Conservation (phyloP, 2,888 invertebrate species). For the Cosmorhoe ocellata region DNA sequence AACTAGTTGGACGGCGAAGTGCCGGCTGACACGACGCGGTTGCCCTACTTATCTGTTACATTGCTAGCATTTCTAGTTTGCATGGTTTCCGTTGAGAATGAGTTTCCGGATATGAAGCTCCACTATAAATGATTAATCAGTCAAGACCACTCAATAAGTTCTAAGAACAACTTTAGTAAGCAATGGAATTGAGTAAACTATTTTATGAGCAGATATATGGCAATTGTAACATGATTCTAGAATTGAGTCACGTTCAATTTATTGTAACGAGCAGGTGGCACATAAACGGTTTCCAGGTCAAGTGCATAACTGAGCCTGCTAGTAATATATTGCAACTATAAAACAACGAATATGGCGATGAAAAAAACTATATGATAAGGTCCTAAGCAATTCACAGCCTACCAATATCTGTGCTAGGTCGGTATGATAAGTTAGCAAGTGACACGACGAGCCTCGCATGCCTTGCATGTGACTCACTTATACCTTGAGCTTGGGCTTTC, state of each 20-base stretch:
- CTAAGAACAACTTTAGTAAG: no score
- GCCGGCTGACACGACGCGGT: constrained; percentile 15
- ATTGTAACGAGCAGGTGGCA: constrained; percentile 47
- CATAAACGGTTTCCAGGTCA: constrained; percentile 24
- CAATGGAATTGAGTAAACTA: no score
- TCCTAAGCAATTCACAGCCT: no score
- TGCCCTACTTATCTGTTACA: constrained; percentile 74
- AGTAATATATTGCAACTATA: no score
- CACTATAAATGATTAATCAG: constrained; percentile 3
- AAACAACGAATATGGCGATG: no score
- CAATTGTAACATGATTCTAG: constrained; percentile 43
- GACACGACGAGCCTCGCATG: constrained; percentile 58
- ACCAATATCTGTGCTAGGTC: constrained; percentile 3
- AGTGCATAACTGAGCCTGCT: constrained; percentile 11
- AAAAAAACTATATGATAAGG: no score
- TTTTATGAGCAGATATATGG: not conserved
- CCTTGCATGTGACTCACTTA: constrained; percentile 69
- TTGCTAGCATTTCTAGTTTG: constrained; percentile 41
- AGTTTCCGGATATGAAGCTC: constrained; percentile 15
- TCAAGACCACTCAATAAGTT: no score
- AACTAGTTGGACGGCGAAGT: constrained; percentile 25
- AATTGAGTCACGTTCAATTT: constrained; percentile 21
- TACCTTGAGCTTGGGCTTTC: constrained; percentile 61
- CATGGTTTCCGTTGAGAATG: constrained; percentile 18
- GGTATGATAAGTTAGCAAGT: constrained; percentile 33